Base-by-base conservation (phyloP, 1,140 invertebrate species). In the Apocrypta bakeri region DNA sequence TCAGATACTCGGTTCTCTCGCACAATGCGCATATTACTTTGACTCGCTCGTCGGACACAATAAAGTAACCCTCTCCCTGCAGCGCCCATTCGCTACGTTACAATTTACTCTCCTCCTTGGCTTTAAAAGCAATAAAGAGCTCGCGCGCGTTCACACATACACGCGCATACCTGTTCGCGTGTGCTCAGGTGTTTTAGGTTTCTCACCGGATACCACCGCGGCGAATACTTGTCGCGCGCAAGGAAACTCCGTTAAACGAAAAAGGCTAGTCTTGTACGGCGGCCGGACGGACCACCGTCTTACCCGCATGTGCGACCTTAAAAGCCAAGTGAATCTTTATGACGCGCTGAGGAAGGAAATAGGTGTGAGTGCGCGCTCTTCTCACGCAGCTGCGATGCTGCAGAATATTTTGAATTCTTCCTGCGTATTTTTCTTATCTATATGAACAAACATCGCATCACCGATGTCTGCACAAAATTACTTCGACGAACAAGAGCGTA, bases 201-300 rank as follows among this genome's bases (percentile, higher is more conserved):
- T 37, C n/a, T 27, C 74, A 64, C 74, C 82, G 86, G 87, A 85
- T 86, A 85, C 87, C 69, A 85, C 83, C 81, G 68, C 86, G 37
- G 63, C 63, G 63, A 27, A 66, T 31, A 27, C 72, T 29, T 24
- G 40, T 42, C 72, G 48, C 37, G 56, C 56, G 9, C 33, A 8
- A 61, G 21, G 31, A 61, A 74, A 25, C 42, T 76, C 61, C 61
- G 37, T 48, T 81, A 64, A 48, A 31, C n/a, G 73, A 64, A 25
- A 82, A 31, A 76, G 56, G 73, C n/a, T 61, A 76, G 48, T 76
- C 73, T 76, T 76, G 73, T 76, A 76, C 4, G 25, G 56, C 31
- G 17, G n/a, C 63, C 48, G 27, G 14, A 76, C 73, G 27, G 17
- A 33, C 68, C 12, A 69, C 68, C 31, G 29, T 11, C 17, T 76